Evolutionary conservation across 1,140 invertebrate genomes (phyloP).

Genomic region (Battus philenor): DNA sequence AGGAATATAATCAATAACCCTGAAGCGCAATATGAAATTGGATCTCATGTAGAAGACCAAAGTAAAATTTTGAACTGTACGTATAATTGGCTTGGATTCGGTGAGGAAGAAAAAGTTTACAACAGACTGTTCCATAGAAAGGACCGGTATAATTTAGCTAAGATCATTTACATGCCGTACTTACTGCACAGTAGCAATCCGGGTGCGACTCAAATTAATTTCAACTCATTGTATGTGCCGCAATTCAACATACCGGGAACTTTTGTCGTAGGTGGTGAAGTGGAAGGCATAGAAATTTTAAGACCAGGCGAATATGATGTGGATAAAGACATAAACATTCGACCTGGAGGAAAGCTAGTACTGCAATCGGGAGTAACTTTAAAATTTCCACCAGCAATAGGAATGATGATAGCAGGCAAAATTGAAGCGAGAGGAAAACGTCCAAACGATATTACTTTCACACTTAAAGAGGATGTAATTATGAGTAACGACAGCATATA

Average conservation of each 20-base stretch:
- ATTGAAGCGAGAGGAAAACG: slow-evolving; percentile 87
- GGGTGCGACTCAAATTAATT: slow-evolving; percentile 84
- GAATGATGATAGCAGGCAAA: slow-evolving; percentile 96
- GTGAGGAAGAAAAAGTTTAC: slow-evolving; percentile 86
- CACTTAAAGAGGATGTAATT: slow-evolving; percentile 83
- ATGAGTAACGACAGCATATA: slow-evolving; percentile 79
- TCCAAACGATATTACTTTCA: slow-evolving; percentile 86
- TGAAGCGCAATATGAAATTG: slow-evolving; percentile 94
- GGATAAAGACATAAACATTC: slow-evolving; percentile 92
- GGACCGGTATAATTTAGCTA: slow-evolving; percentile 93
- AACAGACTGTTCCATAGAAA: slow-evolving; percentile 91
- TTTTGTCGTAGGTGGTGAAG: slow-evolving; percentile 89
- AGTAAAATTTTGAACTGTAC: slow-evolving; percentile 95
- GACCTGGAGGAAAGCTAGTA: slow-evolving; percentile 90
- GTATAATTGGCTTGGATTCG: slow-evolving; percentile 94
- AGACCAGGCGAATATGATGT: slow-evolving; percentile 89
- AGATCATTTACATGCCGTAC: slow-evolving; percentile 90
- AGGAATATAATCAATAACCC: slow-evolving; percentile 96
- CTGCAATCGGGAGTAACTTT: slow-evolving; percentile 92
- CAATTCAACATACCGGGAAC: slow-evolving; percentile 82
- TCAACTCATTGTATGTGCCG: slow-evolving; percentile 84
- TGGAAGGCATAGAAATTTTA: slow-evolving; percentile 89
- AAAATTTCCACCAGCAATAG: slow-evolving; percentile 91
- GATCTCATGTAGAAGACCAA: slow-evolving; percentile 95
- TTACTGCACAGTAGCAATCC: slow-evolving; percentile 90